Evolutionary conservation across 2,888 invertebrate species (phyloP).

Genomic region (Ctenicera cuprea): DNA sequence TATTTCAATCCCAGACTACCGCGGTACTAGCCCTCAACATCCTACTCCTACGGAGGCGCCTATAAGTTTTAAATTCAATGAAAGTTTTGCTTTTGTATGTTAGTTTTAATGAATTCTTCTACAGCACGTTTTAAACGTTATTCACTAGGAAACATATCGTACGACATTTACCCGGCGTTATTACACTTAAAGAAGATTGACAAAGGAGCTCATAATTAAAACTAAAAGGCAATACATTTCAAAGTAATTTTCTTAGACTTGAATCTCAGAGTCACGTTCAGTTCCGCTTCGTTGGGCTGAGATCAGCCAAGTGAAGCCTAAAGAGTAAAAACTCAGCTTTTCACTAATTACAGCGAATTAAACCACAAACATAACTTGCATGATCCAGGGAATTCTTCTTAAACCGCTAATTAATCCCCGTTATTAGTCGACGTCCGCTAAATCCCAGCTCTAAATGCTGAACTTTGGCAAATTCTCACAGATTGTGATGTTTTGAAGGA

Average conservation of each 20-base stretch:
- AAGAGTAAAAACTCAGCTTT: slow-evolving; percentile 57
- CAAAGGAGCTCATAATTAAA: slow-evolving; percentile 48
- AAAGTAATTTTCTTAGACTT: slow-evolving; percentile 54
- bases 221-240: slow-evolving; percentile 51
- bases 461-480: slow-evolving; percentile 53
- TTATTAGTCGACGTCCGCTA: slow-evolving; percentile 58
- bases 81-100: no score
- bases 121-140: no score
- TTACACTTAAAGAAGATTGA: slow-evolving; percentile 21
- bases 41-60: no score
- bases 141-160: no score
- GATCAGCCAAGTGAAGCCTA: slow-evolving; percentile 57
- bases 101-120: no score
- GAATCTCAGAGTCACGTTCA: slow-evolving; percentile 57
- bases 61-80: no score
- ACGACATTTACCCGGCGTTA: no score
- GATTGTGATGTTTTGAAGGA: slow-evolving; percentile 51
- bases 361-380: slow-evolving; percentile 61
- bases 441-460: slow-evolving; percentile 51
- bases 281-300: slow-evolving; percentile 56
- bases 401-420: slow-evolving; percentile 63
- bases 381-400: slow-evolving; percentile 62
- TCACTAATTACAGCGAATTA: slow-evolving; percentile 59
- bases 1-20: no score
- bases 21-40: no score